Evolutionary conservation across 1,140 invertebrate genomes (phyloP), one percentile per base, ranked within the genome.

Genomic region (Drosophila nigrodunni): DNA sequence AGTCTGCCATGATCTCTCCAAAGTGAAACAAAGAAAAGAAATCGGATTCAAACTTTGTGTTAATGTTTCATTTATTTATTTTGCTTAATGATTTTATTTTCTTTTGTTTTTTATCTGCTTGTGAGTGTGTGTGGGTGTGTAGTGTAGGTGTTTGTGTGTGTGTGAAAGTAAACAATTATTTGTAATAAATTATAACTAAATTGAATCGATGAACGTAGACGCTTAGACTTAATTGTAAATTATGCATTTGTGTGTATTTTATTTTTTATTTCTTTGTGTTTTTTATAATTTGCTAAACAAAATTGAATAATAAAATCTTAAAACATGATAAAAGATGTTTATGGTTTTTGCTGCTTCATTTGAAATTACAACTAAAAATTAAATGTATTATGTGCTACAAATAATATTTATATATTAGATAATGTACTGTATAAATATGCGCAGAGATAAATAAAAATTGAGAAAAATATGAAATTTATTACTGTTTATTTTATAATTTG

Each of bases 1-100:
- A 73, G 70, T 67, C 39, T 59, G 62, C 46, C 55, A 77, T 78
- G 80, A 82, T 82, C 80, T 82, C 80, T 82, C 80, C 61, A 55
- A 52, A 62, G 46, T 67, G 64, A 65, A 57, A 44, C 35, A 55
- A 55, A 55, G 35, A 55, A 39, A 35, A 68, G 83, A 35, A 72
- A 82, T 69, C 59, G 72, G 76, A 62, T 61, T 47, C 21, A 57
- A 50, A 69, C 55, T 74, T 86, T 43, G 65, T 85, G 82, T 85
- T 85, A 86, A 86, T 87, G 72, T 85, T 78, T 87, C 81, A 70
- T 87, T 86, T 86, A 86, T 86, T 85, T 81, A 81, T 85, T 86
- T 82, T 76, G 65, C 68, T 71, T 77, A 74, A 85, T 74, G 61
- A 70, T 85, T 85, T 52, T 75, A 30, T 70, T 61, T 75, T 64